Conservation (phyloP, 2,797 vertebrate species). For the Sebastes melanostomus region DNA sequence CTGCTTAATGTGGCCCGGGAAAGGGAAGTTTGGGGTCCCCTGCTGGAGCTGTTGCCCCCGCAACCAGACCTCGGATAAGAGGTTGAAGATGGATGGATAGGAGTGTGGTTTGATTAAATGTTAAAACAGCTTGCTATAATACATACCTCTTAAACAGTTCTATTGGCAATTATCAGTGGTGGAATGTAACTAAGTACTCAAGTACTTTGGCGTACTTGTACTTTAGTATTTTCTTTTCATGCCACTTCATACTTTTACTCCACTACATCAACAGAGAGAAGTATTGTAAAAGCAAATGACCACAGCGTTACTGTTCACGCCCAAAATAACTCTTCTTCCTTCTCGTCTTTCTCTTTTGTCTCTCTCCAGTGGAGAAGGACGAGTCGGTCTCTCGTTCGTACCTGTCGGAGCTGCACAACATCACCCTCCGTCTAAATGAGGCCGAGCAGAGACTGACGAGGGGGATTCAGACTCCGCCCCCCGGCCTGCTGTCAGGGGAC, state of each 20-base stretch:
- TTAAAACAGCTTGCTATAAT: too few species aligned
- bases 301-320: not conserved
- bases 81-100: too few species aligned
- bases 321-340: not conserved
- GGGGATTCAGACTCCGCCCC: slow-evolving; percentile 81
- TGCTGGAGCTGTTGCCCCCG: too few species aligned
- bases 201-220: not conserved
- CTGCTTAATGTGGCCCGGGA: too few species aligned
- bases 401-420: slow-evolving; percentile 90
- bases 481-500: slow-evolving; percentile 76
- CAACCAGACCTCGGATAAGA: too few species aligned
- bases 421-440: slow-evolving; percentile 87
- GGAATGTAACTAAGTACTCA: not conserved
- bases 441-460: slow-evolving; percentile 87
- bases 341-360: not conserved
- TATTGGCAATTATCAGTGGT: too few species aligned
- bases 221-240: not conserved
- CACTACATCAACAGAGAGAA: not conserved
- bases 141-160: too few species aligned
- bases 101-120: too few species aligned
- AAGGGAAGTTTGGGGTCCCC: too few species aligned
- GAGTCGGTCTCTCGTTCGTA: slow-evolving; percentile 89
- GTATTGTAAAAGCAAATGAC: not conserved
- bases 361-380: slow-evolving; percentile 90
- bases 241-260: not conserved